phyloP scores from a whole-genome alignment of 2,888 invertebrate genomes.

The Pyrrhia umbra region DNA sequence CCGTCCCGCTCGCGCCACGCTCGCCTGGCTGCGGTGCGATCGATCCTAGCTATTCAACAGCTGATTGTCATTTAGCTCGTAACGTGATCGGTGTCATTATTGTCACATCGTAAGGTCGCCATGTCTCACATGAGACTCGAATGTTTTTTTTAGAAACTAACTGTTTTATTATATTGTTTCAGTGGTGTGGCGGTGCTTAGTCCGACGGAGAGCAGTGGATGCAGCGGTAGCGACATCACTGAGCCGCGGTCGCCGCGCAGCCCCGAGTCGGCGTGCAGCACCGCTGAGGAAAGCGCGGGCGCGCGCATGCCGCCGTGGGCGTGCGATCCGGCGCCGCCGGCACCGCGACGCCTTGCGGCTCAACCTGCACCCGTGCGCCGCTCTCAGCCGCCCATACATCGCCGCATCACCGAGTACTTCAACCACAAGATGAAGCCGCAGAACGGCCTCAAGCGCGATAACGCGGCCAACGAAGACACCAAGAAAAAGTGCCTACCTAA shows the following conservation, averaged over 20 bases:
- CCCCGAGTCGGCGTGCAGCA: conserved; percentile 90
- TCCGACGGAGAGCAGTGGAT: conserved; percentile 93
- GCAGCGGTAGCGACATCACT: conserved; percentile 94
- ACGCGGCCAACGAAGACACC: conserved; percentile 76
- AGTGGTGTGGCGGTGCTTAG: conserved; percentile 96
- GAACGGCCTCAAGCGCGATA: conserved; percentile 87
- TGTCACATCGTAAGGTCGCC: conserved; percentile 40
- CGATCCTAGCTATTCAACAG: conserved; percentile 82
- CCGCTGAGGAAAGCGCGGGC: conserved; percentile 85
- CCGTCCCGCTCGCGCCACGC: conserved; percentile 64
- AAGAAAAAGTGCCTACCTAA: conserved; percentile 86
- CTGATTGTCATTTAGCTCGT: conserved; percentile 78
- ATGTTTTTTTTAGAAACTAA: conserved; percentile 46
- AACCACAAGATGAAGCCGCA: conserved; percentile 95
- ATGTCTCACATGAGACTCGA: conserved; percentile 24
- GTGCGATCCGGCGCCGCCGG: conserved; percentile 87
- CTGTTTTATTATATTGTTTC: conserved; percentile 80
- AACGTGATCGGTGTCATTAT: conserved; percentile 59
- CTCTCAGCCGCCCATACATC: conserved; percentile 89
- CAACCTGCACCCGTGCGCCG: conserved; percentile 80
- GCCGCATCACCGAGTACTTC: conserved; percentile 96
- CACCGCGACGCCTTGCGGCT: conserved; percentile 83
- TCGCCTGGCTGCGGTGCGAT: conserved; percentile 72
- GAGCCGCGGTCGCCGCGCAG: conserved; percentile 96
- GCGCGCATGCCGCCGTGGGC: conserved; percentile 89